These are phyloP conservation scores for Urocitellus parryii DNA, from an alignment of 2,113 vertebrate genomes.

Conservation along the genomic window DNA sequence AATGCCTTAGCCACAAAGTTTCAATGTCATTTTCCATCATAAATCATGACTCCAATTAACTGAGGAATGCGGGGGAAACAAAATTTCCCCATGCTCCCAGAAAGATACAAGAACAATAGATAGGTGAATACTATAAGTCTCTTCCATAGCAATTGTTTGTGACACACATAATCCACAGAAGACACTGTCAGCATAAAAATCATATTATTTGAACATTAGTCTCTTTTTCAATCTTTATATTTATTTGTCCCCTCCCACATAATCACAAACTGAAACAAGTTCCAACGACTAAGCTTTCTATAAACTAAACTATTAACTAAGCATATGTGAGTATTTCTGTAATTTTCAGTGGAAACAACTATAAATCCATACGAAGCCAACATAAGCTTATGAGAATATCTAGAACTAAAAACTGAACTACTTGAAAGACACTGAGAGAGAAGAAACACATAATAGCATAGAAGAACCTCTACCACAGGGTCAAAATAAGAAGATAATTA, in stretches of 20 bases:
- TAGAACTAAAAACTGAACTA: not conserved
- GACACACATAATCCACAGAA: not conserved
- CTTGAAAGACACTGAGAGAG: not conserved
- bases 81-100: not conserved
- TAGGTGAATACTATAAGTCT: not conserved
- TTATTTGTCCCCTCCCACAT: not conserved
- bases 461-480: not conserved
- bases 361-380: not conserved
- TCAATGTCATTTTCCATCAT: not conserved
- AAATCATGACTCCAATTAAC: not conserved
- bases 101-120: not conserved
- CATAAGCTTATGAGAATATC: not conserved
- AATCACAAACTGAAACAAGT: not conserved
- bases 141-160: not conserved
- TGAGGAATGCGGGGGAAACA: not conserved
- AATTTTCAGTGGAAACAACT: slow-evolving; percentile 3
- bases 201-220: not conserved
- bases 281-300: not conserved
- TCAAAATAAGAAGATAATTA: slow-evolving; percentile 55
- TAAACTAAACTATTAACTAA: not conserved
- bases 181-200: not conserved
- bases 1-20: not conserved
- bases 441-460: not conserved
- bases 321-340: not conserved
- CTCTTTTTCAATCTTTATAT: not conserved